Base-by-base conservation (phyloP, 2,113 vertebrate genomes). In the Dipodomys spectabilis region DNA sequence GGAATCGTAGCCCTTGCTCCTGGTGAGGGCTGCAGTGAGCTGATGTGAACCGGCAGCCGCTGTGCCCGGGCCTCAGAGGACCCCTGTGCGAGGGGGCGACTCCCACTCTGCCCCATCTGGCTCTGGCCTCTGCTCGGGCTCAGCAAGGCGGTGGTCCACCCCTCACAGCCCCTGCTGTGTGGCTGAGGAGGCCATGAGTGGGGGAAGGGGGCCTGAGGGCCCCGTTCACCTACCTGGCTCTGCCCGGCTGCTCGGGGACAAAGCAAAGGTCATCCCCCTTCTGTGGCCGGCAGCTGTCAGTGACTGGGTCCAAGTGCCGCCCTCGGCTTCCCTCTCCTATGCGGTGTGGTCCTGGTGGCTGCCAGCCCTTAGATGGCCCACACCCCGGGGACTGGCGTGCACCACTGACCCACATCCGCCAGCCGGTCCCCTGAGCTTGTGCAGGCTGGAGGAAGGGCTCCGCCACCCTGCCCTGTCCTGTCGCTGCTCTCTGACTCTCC, bases 221-320 rank as follows among this genome's bases (percentile, higher is more conserved):
- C 27, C 39, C 7, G 10, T 74, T 28, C 22, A 28, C 44, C 57
- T 13, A 19, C 27, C 28, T 39, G 35, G 35, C 25, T 86, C 49
- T 6, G 10, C 74, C 87, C 15, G 0, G 62, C 53, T 87, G 28
- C 35, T 6, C 0, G 30, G 65, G n/a, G 83, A 89, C 92, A 79
- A 57, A 78, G 85, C 88, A 78, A 94, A 97, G 95, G 95, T 94
- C 94, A 64, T 72, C 44, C 86, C 53, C 69, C 82, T 82, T 57
- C 60, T 10, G 2, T 39, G 45, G n/a, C 68, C 39, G 77, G 27
- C 91, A 93, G 90, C 93, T 90, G 90, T 92, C 32, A 57, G 77
- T 0, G 8, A 77, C 77, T 39, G 57, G 35, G 4, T 79, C 91
- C 28, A 1, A 39, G 86, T 44, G 82, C 86, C 88, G 81, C 49